phyloP scores from a whole-genome alignment of 2,797 vertebrate genomes.

The Thamnophis elegans region DNA sequence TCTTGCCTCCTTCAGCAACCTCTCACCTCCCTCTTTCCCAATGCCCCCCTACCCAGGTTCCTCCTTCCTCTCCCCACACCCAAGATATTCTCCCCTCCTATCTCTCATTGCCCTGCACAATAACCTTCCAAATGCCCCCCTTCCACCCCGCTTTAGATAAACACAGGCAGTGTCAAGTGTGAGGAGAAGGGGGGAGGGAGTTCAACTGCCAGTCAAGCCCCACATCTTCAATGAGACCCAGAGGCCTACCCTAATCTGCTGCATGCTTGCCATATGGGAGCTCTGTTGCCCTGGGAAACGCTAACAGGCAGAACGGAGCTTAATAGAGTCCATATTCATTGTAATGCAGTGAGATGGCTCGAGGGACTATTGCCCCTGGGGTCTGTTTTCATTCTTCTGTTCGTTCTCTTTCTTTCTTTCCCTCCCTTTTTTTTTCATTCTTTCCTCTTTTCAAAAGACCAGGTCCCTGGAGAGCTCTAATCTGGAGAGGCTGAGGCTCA shows the following conservation, averaged over 20 bases:
- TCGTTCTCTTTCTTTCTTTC: slow-evolving; percentile 69
- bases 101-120: slow-evolving; percentile 74
- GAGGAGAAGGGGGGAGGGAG: slow-evolving; percentile 86
- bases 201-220: slow-evolving; percentile 88
- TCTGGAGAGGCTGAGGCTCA: slow-evolving; percentile 85
- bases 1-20: slow-evolving; percentile 36
- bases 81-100: slow-evolving; percentile 55
- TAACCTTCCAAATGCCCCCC: slow-evolving; percentile 67
- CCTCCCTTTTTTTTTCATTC: slow-evolving; percentile 25
- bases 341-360: slow-evolving; percentile 97
- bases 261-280: slow-evolving; percentile 97
- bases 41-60: not conserved
- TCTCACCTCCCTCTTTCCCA: slow-evolving; percentile 38
- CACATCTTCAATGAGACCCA: slow-evolving; percentile 71
- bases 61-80: slow-evolving; percentile 17
- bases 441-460: slow-evolving; percentile 63
- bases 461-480: slow-evolving; percentile 80
- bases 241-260: slow-evolving; percentile 86
- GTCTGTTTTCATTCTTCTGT: slow-evolving; percentile 79
- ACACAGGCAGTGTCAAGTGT: slow-evolving; percentile 99
- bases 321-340: slow-evolving; percentile 99
- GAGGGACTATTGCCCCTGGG: slow-evolving; percentile 85
- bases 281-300: slow-evolving; percentile 94
- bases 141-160: slow-evolving; percentile 89
- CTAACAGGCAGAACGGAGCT: slow-evolving; percentile 99